Conservation (phyloP, 2,797 vertebrate genomes). For the Pseudochaenichthys georgianus region DNA sequence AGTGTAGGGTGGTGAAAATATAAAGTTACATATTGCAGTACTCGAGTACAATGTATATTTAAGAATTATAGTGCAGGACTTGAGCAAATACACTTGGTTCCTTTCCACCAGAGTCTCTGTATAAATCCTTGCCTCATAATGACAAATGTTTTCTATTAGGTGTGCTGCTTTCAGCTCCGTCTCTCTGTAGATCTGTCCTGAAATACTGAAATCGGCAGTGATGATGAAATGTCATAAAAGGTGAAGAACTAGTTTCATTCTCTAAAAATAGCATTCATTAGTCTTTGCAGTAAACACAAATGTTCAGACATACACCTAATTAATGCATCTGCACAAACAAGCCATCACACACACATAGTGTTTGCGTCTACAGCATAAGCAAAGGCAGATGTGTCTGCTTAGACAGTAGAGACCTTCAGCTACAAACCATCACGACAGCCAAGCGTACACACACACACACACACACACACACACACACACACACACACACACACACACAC, state of each 20-base stretch:
- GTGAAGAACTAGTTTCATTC: not conserved
- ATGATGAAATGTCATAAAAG: too few relatives aligned
- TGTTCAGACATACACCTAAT: not conserved
- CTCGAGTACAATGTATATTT: not conserved
- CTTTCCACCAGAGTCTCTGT: conserved; percentile 16
- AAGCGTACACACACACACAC: conserved; percentile 1
- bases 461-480: not conserved
- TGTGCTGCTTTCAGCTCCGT: conserved; percentile 37
- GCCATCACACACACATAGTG: not conserved
- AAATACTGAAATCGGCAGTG: conserved; percentile 44
- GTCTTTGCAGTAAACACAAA: not conserved
- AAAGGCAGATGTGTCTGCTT: conserved; percentile 10
- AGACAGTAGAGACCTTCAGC: conserved; percentile 27
- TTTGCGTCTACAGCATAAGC: not conserved
- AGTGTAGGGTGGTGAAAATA: not conserved
- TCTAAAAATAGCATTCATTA: not conserved
- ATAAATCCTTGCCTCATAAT: not conserved
- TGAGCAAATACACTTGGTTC: not conserved
- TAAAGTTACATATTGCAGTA: not conserved
- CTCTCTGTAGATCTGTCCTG: conserved; percentile 41
- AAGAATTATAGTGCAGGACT: not conserved
- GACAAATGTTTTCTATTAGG: too few relatives aligned
- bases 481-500: conserved; percentile 1
- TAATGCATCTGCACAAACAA: not conserved
- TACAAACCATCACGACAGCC: conserved; percentile 35